phyloP scores from a whole-genome alignment of 2,888 invertebrate genomes.

The Andrena bucephala region DNA sequence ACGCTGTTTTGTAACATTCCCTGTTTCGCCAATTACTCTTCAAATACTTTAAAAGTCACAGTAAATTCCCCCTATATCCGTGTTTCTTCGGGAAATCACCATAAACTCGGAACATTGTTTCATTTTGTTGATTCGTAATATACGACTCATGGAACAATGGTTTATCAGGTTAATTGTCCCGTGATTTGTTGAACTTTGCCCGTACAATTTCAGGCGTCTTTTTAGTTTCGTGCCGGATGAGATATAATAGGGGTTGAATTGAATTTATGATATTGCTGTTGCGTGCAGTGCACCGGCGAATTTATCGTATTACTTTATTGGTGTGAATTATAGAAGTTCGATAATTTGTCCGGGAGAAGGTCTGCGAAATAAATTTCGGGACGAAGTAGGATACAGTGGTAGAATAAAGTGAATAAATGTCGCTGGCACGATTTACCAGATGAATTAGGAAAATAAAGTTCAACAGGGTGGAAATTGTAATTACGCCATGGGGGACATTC shows the following conservation, averaged over 20 bases:
- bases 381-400: neutral
- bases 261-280: slow-evolving; percentile 34
- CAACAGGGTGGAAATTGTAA: too few relatives aligned
- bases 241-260: slow-evolving; percentile 17
- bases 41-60: too few relatives aligned
- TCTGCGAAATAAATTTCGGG: neutral
- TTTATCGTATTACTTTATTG: slow-evolving; percentile 34
- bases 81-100: too few relatives aligned
- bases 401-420: neutral
- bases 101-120: too few relatives aligned
- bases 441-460: too few relatives aligned
- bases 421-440: too few relatives aligned
- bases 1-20: too few relatives aligned
- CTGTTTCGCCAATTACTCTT: too few relatives aligned
- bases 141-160: too few relatives aligned
- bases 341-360: slow-evolving; percentile 4
- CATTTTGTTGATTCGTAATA: too few relatives aligned
- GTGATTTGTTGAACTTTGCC: slow-evolving; percentile 3
- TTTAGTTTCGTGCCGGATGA: neutral
- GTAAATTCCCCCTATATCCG: too few relatives aligned
- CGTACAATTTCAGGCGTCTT: slow-evolving; percentile 12
- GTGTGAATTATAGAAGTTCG: neutral
- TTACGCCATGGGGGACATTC: neutral
- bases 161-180: slow-evolving; percentile 12
- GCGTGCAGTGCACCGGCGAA: slow-evolving; percentile 3